Evolutionary conservation across 2,113 vertebrate species (phyloP).

Genomic region (Macaca nemestrina): DNA sequence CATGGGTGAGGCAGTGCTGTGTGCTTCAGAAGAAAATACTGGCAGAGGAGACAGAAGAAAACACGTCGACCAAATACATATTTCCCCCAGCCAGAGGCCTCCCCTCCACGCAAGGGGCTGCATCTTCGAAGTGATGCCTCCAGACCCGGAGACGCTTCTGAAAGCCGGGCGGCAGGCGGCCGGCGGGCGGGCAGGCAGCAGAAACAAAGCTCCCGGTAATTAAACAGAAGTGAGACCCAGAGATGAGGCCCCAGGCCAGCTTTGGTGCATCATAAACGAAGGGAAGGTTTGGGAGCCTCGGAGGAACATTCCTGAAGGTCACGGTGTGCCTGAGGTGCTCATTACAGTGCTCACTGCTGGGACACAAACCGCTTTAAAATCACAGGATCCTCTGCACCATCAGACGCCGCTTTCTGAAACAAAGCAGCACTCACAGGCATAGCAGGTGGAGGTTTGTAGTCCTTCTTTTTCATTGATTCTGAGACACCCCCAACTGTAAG

Average conservation of each 20-base stretch:
- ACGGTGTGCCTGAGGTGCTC: constrained; percentile 62
- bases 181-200: neutral
- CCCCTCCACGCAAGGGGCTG: neutral
- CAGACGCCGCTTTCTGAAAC: neutral
- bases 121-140: neutral
- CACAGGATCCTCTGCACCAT: neutral
- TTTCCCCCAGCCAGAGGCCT: neutral
- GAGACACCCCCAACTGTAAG: neutral
- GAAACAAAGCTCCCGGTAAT: constrained; percentile 67
- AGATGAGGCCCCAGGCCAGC: constrained; percentile 63
- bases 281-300: constrained; percentile 57
- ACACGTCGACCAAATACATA: too few relatives aligned
- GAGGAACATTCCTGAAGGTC: constrained; percentile 75
- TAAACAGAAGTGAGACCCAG: constrained; percentile 63
- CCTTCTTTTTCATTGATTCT: neutral
- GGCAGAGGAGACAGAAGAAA: fast-evolving
- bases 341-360: constrained; percentile 19
- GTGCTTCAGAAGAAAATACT: neutral
- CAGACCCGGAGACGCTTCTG: neutral
- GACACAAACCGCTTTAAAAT: constrained; percentile 1
- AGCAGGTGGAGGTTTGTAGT: neutral
- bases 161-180: constrained; percentile 22
- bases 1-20: neutral
- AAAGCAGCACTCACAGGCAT: fast-evolving
- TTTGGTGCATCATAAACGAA: constrained; percentile 64